A percentile compares a stretch with the other conserved stretches of the same genome.
These are phyloP conservation scores for Drosophila maculinotata DNA, from an alignment of 2,888 invertebrate genomes.

Conservation along the genomic window DNA sequence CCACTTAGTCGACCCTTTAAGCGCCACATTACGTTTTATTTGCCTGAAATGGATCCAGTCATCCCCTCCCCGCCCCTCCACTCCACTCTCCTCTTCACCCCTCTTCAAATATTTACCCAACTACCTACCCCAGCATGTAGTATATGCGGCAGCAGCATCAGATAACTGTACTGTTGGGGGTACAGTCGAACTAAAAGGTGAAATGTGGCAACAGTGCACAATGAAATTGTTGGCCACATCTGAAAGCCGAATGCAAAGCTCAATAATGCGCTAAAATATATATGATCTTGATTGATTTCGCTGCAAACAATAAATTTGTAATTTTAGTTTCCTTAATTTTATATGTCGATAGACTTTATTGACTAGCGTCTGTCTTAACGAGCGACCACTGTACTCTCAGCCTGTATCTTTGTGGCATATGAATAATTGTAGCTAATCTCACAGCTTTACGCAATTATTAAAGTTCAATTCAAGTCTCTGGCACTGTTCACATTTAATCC, in stretches of 20 bases:
- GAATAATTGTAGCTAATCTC: too few relatives aligned
- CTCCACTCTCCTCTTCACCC: not conserved
- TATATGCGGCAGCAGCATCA: not conserved
- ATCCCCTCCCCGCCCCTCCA: not conserved
- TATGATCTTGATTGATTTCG: too few relatives aligned
- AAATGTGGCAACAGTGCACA: constrained; percentile 18
- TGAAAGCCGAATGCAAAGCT: too few relatives aligned
- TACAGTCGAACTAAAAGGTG: constrained; percentile 15
- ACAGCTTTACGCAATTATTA: not conserved
- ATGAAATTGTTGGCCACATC: not conserved
- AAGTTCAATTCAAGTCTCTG: not conserved
- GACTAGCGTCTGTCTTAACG: not conserved
- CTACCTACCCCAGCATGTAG: not conserved
- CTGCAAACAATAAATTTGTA: too few relatives aligned
- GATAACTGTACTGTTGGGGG: constrained; percentile 17
- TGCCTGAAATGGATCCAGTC: constrained; percentile 24
- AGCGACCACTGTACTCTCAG: not conserved
- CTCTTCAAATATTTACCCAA: constrained; percentile 19
- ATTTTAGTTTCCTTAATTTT: too few relatives aligned
- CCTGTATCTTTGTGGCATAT: not conserved
- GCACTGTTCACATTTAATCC: not conserved
- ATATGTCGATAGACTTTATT: too few relatives aligned
- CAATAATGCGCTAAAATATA: too few relatives aligned
- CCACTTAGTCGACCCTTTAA: constrained; percentile 54
- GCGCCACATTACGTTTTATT: constrained; percentile 59